phyloP scores from a whole-genome alignment of 1,140 invertebrate species.

The Acyrthosiphon pisum region DNA sequence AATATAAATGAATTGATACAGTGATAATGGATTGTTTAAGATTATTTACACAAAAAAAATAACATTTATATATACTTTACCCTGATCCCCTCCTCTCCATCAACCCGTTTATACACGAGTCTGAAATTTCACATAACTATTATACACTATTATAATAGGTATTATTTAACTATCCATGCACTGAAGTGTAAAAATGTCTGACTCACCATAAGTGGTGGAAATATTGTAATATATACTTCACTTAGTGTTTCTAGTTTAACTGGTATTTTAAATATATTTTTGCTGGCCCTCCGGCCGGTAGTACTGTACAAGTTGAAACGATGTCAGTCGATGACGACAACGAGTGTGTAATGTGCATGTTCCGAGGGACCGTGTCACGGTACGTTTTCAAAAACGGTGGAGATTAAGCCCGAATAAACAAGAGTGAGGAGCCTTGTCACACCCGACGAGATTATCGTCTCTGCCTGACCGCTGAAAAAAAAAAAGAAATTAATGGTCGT shows the following conservation, averaged over 20 bases:
- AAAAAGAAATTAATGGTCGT: conserved; percentile 33
- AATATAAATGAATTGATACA: background rate
- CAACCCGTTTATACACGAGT: too few species aligned
- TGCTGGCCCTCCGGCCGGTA: too few species aligned
- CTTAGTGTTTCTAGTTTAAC: background rate
- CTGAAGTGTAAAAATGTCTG: background rate
- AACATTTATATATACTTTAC: too few species aligned
- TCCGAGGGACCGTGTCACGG: background rate
- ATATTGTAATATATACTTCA: background rate
- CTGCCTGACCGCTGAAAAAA: background rate
- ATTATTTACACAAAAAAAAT: too few species aligned
- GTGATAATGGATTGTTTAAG: background rate
- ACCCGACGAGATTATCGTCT: conserved; percentile 34
- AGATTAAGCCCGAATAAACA: conserved; percentile 27
- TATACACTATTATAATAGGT: too few species aligned
- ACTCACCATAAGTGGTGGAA: background rate
- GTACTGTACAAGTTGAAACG: background rate
- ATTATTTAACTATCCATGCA: background rate
- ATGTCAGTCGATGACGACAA: background rate
- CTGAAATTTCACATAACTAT: too few species aligned
- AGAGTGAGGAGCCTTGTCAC: conserved; percentile 30
- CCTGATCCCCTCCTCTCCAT: too few species aligned
- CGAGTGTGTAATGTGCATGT: background rate
- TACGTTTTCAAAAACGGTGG: background rate
- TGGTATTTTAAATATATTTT: background rate